Evolutionary conservation across 1,140 invertebrate genomes (phyloP), one percentile per base, ranked within the genome.

Genomic region (Oedothorax gibbosus): DNA sequence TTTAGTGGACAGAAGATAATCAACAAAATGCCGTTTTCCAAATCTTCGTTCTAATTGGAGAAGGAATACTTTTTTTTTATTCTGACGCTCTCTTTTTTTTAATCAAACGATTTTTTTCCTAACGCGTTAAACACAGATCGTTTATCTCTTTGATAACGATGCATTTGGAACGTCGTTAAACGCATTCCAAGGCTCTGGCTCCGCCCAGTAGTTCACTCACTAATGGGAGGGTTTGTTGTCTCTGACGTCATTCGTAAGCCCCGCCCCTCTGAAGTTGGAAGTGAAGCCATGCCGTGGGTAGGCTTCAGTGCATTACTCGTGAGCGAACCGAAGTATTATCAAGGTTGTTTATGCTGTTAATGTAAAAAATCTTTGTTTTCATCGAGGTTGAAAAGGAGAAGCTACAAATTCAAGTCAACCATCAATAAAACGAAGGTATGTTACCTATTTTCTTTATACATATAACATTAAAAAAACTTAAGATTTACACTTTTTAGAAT

Each of bases 1-100:
- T 82, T 84, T 84, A 84, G 81, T 84, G 81, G 71, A 84, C 81
- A 84, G 72, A 79, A 79, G 72, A 72, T 84, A 84, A 84, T 84
- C 81, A 84, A 84, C 81, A 84, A 84, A 84, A 84, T 84, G 81
- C 81, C 81, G 81, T 84, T 82, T 82, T 82, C 80, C 80, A 60
- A 82, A 82, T 82, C 68, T 68, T 56, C 80, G 80, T 82, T 84
- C 81, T 84, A 84, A 84, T 84, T 84, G 81, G 81, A 75, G 81
- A 72, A 84, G 64, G 71, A 50, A 10, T 21, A 57, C 57, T 77
- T 77, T 49, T 71, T 60, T 51, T 68, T 64, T 68, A 64, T 76
- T 73, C 71, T 81, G 35, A 60, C 54, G 49, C 71, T 35, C 21
- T 62, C 60, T 75, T 53, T 75, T 60, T 56, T 51, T 51, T 57